Evolutionary conservation across 2,797 vertebrate species (phyloP), one percentile per base, ranked within the genome.

Genomic region (Alosa sapidissima): DNA sequence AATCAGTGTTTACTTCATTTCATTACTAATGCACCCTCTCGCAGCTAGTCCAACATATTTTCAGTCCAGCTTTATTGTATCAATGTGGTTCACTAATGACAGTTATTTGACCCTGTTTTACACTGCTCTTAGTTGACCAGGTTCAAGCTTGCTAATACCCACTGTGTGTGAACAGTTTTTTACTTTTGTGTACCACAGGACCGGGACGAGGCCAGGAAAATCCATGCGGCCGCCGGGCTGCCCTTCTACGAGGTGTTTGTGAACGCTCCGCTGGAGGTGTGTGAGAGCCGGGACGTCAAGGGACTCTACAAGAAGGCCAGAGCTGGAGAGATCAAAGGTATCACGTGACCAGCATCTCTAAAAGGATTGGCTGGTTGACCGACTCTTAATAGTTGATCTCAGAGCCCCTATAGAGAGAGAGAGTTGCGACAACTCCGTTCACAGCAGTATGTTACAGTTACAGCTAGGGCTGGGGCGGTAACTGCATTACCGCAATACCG

Each of bases 271-370:
- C 95, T 99, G 24, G 97, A 96, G 88, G 93, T 99, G 85, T 99
- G 98, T 81, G 98, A 99, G 92, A 96, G 96, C 89, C 95, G 98
- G 87, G 98, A 99, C 0, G 98, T 99, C n/a, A 99, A 99, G 93
- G 98, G 98, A 14, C 96, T 99, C 85, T 99, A 99, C 93, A 99
- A 98, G 93, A 98, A 96, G 89, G 98, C 98, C 51, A 96, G 98
- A 0, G 98, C 98, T 19, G 98, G 98, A 91, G 97, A 99, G 93
- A 99, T 99, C 90, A 99, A 99, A 98, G 98, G 98, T 99, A 93
- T 0, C 2, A 8, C 13, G 10, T 24, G 6, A 16, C 72, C 19
- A 16, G 16, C 16, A 1, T 21, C 72, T 78, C 72, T 47, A 21
- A n/a, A 19, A 45, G 6, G 68, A 72, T 72, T 72, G 65, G 28